A percentile compares a stretch with the other conserved stretches of the same genome.
phyloP scores from a whole-genome alignment of 2,113 vertebrate genomes.

The Furnarius figulus region DNA sequence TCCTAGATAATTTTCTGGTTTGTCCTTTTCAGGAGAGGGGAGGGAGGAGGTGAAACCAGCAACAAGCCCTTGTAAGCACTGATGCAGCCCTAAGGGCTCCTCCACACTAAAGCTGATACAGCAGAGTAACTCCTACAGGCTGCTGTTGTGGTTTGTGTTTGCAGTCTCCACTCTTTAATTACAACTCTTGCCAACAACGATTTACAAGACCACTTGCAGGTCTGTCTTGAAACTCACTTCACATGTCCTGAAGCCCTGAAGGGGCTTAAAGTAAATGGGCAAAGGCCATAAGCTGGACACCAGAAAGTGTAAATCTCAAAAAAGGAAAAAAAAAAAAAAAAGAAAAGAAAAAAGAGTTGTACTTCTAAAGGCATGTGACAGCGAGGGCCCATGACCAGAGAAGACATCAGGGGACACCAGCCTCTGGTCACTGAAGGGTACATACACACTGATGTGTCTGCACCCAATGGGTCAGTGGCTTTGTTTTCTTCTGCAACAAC shows the following conservation, averaged over 20 bases:
- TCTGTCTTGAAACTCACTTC: constrained; percentile 11
- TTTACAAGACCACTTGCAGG: constrained; percentile 27
- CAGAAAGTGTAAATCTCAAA: neutral
- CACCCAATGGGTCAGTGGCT: neutral
- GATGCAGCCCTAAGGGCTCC: neutral
- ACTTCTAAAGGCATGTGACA: neutral
- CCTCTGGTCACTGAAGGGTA: neutral
- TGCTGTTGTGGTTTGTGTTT: constrained; percentile 1
- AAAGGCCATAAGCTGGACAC: neutral
- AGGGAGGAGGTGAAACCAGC: neutral
- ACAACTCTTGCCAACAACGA: neutral
- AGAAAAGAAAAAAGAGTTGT: neutral
- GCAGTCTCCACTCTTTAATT: neutral
- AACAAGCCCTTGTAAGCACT: neutral
- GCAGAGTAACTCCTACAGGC: neutral
- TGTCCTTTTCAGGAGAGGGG: neutral
- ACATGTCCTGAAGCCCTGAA: neutral
- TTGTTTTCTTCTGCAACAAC: neutral
- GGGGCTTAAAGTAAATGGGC: neutral
- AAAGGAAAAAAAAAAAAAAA: neutral
- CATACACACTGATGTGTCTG: neutral
- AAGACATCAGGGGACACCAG: neutral
- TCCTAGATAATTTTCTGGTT: neutral
- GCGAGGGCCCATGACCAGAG: neutral
- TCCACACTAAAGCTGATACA: neutral